Evolutionary conservation across 2,113 vertebrate species (phyloP).

Genomic region (Cisticola juncidis): DNA sequence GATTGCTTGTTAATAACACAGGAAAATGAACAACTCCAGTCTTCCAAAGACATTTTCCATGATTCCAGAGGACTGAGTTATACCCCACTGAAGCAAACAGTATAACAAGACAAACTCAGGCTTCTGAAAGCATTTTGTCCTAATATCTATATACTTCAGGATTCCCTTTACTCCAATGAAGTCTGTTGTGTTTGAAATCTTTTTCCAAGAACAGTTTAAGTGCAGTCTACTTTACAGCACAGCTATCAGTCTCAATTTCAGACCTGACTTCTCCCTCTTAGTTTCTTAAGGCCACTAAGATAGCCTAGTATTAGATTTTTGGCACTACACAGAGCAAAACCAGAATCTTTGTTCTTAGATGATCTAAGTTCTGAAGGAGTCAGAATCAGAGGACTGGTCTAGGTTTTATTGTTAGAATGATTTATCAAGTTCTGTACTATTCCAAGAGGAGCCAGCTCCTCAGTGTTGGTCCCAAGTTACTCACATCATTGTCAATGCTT

Average conservation of each 20-base stretch:
- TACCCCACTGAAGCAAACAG: not conserved
- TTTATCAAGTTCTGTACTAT: not conserved
- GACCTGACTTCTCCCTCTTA: not conserved
- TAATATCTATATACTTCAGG: not conserved
- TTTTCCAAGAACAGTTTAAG: not conserved
- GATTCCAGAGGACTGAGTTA: not conserved
- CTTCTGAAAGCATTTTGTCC: not conserved
- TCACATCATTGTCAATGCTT: not conserved
- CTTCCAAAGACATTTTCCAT: not conserved
- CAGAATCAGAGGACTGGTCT: not conserved
- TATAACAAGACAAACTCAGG: not conserved
- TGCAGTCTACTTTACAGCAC: not conserved
- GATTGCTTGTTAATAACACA: not conserved
- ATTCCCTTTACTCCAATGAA: not conserved
- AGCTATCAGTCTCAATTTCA: not conserved
- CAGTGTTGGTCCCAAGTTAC: not conserved
- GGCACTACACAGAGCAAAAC: not conserved
- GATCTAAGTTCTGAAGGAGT: not conserved
- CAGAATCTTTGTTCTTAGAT: not conserved
- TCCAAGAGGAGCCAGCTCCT: not conserved
- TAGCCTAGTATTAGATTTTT: not conserved
- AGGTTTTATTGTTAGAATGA: not conserved
- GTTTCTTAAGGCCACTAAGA: not conserved
- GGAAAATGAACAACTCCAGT: not conserved
- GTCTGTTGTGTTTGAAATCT: not conserved